Conservation (phyloP, 2,888 invertebrate genomes). For the Metallyticus violacea region DNA sequence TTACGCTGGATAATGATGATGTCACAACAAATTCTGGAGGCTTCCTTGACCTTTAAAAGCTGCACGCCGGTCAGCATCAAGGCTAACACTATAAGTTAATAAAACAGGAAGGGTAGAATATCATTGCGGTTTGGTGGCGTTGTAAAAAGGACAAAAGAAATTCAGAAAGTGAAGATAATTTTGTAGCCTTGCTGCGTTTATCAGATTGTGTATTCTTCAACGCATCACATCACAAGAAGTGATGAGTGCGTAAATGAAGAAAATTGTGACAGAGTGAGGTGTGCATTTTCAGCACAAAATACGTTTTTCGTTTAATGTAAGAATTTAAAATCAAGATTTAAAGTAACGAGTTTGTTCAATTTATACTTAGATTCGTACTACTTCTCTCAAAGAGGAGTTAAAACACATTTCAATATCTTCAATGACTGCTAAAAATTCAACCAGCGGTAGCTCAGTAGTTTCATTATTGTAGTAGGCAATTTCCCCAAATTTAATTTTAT, state of each 20-base stretch:
- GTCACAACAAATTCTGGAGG: background rate
- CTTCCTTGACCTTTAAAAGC: background rate
- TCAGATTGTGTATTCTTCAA: background rate
- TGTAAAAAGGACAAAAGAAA: background rate
- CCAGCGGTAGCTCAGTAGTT: too few species aligned
- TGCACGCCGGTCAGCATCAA: background rate
- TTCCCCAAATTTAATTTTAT: too few species aligned
- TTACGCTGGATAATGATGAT: background rate
- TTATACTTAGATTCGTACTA: too few species aligned
- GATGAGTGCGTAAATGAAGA: background rate
- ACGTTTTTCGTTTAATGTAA: too few species aligned
- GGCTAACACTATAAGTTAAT: background rate
- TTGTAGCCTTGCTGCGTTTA: too few species aligned
- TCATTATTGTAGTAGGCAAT: too few species aligned
- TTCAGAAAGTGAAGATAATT: background rate
- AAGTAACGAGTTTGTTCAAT: too few species aligned
- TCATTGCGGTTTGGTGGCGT: background rate
- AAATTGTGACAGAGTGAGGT: background rate
- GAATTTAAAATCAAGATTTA: too few species aligned
- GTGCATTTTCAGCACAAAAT: too few species aligned
- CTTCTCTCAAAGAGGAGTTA: too few species aligned
- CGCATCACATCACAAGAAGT: background rate
- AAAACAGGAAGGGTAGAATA: background rate
- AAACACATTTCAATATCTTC: too few species aligned
- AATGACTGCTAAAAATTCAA: too few species aligned